phyloP scores from a whole-genome alignment of 2,113 vertebrate species.

The Elanoides forficatus region DNA sequence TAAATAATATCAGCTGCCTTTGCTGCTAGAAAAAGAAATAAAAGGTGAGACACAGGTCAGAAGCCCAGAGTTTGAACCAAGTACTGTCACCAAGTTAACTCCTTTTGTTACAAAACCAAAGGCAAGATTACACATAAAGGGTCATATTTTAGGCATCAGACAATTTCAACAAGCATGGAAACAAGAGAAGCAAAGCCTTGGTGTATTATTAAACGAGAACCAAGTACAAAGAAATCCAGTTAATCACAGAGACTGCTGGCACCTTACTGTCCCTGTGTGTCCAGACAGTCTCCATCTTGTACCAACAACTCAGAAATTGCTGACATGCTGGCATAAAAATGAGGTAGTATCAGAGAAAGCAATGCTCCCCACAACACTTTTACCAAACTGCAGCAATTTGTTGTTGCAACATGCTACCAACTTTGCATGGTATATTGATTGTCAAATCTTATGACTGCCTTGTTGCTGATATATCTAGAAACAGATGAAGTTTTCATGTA shows the following conservation, averaged over 20 bases:
- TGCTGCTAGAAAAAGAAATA: background rate
- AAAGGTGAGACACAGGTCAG: background rate
- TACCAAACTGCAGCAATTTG: background rate
- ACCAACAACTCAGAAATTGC: background rate
- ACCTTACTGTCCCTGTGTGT: background rate
- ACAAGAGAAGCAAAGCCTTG: background rate
- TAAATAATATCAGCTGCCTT: background rate
- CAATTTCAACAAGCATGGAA: background rate
- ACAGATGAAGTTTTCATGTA: background rate
- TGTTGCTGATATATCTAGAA: background rate
- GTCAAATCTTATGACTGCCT: background rate
- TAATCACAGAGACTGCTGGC: background rate
- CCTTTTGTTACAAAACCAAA: background rate
- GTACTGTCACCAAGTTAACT: background rate
- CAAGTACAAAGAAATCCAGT: background rate
- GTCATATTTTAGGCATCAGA: background rate
- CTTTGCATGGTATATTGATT: background rate
- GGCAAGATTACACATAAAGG: background rate
- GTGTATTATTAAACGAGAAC: background rate
- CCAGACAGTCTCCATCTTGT: background rate
- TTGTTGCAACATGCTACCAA: background rate
- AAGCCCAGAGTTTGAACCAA: background rate
- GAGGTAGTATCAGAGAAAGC: background rate
- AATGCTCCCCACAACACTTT: rapidly evolving
- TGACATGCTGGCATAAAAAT: background rate